These are phyloP conservation scores for Halcyon senegalensis DNA, from an alignment of 2,113 vertebrate genomes.

Conservation along the genomic window DNA sequence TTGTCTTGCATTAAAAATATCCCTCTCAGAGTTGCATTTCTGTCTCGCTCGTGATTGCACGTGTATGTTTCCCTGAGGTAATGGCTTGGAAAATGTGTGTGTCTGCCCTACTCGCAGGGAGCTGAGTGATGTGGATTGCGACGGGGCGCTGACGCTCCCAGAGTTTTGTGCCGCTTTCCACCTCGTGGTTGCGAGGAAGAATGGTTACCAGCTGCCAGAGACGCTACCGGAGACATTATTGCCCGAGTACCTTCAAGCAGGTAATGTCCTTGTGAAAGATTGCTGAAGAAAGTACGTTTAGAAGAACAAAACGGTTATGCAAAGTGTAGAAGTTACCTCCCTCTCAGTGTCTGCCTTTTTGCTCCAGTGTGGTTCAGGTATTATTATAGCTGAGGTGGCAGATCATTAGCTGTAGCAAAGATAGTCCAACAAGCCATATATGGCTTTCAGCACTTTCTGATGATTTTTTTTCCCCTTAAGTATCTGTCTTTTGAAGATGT, in stretches of 20 bases:
- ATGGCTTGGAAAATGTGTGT: rapidly evolving
- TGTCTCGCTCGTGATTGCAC: rapidly evolving
- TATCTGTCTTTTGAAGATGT: background rate
- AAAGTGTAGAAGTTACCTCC: background rate
- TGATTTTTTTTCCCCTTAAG: background rate
- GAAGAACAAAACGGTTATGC: background rate
- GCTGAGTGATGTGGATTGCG: constrained; percentile 91
- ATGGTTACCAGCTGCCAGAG: constrained; percentile 91
- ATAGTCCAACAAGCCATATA: background rate
- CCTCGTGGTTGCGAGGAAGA: constrained; percentile 94
- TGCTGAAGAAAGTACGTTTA: background rate
- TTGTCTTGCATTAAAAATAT: background rate
- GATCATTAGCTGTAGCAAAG: background rate
- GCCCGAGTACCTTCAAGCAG: constrained; percentile 78
- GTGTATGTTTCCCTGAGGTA: rapidly evolving
- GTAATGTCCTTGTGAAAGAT: background rate
- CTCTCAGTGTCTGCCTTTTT: background rate
- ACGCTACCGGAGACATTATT: constrained; percentile 85
- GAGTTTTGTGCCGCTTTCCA: constrained; percentile 97
- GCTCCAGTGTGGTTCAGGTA: background rate
- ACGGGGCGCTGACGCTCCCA: constrained; percentile 87
- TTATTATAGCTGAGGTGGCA: background rate
- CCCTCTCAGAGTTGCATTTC: background rate
- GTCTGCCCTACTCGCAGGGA: constrained; percentile 80
- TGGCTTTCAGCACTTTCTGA: background rate